A percentile compares a stretch with the other conserved stretches of the same genome.
Conservation (phyloP, 2,888 invertebrate species). For the Lacanobia oleracea region DNA sequence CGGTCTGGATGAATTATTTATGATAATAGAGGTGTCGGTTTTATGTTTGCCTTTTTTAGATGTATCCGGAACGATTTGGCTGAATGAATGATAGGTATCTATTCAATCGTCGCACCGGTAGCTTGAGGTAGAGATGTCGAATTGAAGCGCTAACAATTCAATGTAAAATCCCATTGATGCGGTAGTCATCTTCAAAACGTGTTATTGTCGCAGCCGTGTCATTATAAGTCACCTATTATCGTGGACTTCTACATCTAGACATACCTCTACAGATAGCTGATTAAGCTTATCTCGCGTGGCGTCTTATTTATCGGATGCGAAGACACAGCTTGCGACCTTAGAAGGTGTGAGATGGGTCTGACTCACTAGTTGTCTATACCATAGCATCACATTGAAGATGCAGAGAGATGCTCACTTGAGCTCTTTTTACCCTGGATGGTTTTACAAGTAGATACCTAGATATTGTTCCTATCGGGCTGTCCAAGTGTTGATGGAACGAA, state of each 20-base stretch:
- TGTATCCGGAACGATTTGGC: constrained; percentile 7
- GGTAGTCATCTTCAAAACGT: neutral
- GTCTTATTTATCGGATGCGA: constrained; percentile 13
- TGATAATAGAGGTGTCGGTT: constrained; percentile 26
- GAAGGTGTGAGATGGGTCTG: neutral
- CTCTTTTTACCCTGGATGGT: no score
- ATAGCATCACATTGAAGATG: no score
- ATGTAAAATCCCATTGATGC: neutral
- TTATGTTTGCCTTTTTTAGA: constrained; percentile 18
- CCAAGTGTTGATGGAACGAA: no score
- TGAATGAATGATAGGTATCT: constrained; percentile 1
- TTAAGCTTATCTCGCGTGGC: neutral
- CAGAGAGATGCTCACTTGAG: no score
- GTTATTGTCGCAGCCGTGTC: neutral
- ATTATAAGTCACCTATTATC: neutral
- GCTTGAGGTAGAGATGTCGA: neutral
- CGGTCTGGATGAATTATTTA: constrained; percentile 42
- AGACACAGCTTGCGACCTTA: neutral
- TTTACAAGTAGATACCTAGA: no score
- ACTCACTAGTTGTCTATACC: no score
- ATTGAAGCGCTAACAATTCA: constrained; percentile 2
- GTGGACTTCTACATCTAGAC: neutral
- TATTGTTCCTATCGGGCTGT: no score
- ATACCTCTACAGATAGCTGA: neutral
- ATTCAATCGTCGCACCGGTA: neutral